These are phyloP conservation scores for Eciton burchellii DNA, from an alignment of 1,140 invertebrate genomes.

Conservation along the genomic window DNA sequence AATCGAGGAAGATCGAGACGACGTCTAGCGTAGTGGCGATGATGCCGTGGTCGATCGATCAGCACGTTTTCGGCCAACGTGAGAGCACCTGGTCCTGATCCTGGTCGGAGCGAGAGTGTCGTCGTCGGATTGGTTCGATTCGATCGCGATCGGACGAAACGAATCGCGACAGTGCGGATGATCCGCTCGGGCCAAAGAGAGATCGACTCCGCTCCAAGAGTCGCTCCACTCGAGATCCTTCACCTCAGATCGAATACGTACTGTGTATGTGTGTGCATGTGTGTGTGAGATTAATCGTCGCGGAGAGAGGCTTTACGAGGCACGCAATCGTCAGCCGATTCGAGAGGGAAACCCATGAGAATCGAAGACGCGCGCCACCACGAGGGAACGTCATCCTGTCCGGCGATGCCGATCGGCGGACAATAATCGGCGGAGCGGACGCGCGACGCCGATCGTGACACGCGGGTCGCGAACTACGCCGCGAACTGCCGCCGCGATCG, in stretches of 20 bases:
- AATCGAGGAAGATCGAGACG: constrained; percentile 56
- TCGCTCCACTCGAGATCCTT: constrained; percentile 17
- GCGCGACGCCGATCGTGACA: constrained; percentile 44
- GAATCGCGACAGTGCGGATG: not conserved
- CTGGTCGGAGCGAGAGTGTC: constrained; percentile 31
- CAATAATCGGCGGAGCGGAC: constrained; percentile 57
- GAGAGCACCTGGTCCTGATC: constrained; percentile 21
- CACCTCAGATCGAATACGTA: constrained; percentile 9
- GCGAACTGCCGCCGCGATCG: constrained; percentile 42
- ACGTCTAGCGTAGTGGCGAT: constrained; percentile 40
- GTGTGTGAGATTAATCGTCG: too few relatives aligned
- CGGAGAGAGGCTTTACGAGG: too few relatives aligned
- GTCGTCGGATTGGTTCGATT: constrained; percentile 2
- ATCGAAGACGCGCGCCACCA: constrained; percentile 60
- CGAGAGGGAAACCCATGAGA: constrained; percentile 18
- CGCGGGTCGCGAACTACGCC: constrained; percentile 13
- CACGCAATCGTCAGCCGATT: not conserved
- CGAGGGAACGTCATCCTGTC: constrained; percentile 25
- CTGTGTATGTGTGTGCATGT: not conserved
- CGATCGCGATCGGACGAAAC: constrained; percentile 1
- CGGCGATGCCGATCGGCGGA: constrained; percentile 33
- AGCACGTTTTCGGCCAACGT: constrained; percentile 64
- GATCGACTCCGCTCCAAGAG: not conserved
- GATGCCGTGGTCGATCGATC: constrained; percentile 61
- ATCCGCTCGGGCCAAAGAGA: not conserved